These are phyloP conservation scores for Equus przewalskii DNA, from an alignment of 2,113 vertebrate species.

Conservation along the genomic window DNA sequence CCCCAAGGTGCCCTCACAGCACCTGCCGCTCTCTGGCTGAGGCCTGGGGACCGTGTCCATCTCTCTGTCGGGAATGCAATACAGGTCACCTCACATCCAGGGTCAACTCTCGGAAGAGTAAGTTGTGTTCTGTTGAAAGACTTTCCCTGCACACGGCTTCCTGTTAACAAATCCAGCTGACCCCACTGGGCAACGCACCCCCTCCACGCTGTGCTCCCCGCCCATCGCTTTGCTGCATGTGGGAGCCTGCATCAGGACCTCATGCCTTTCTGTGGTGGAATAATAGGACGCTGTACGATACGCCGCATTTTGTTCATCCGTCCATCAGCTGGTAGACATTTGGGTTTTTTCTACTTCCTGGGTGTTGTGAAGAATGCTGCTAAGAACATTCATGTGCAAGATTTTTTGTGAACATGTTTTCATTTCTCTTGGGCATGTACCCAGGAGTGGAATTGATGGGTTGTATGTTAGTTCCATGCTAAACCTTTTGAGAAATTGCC, in stretches of 20 bases:
- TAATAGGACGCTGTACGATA: no score
- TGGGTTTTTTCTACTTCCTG: no score
- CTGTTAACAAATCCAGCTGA: neutral
- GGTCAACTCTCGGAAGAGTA: neutral
- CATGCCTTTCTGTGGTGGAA: neutral
- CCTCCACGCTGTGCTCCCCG: neutral
- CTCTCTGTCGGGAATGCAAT: neutral
- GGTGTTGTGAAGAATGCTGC: no score
- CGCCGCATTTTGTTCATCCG: no score
- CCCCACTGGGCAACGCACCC: neutral
- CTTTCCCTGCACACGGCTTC: neutral
- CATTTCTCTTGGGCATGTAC: no score
- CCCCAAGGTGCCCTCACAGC: no score
- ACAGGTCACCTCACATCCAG: neutral
- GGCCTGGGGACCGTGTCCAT: neutral
- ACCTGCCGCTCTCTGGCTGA: neutral
- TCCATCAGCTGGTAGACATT: no score
- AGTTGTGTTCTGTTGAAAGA: neutral
- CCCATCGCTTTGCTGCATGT: neutral
- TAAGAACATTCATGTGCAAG: no score
- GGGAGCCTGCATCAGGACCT: neutral
- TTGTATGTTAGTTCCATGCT: no score
- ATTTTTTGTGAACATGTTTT: no score
- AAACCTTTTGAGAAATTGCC: neutral
- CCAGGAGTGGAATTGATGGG: neutral